These are phyloP conservation scores for Crepidodera aurea DNA, from an alignment of 2,888 invertebrate genomes.

Conservation along the genomic window DNA sequence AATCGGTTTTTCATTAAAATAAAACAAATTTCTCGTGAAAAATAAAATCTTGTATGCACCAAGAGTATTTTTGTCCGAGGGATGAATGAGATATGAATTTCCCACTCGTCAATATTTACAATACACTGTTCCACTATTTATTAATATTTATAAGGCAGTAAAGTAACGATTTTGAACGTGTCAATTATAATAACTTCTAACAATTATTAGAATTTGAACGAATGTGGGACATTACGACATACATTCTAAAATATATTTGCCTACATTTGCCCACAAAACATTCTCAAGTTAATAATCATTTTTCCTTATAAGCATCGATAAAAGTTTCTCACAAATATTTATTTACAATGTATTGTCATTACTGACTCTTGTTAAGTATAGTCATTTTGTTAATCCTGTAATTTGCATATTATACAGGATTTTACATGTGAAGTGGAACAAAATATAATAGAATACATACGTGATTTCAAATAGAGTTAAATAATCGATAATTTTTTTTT, in stretches of 20 bases:
- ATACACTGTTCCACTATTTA: too few species aligned
- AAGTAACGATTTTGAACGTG: background rate
- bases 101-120: too few species aligned
- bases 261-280: background rate
- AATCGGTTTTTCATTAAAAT: too few species aligned
- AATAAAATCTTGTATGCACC: too few species aligned
- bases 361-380: background rate
- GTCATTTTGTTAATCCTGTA: background rate
- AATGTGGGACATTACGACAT: slow-evolving; percentile 7
- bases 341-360: background rate
- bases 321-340: background rate
- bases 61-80: too few species aligned
- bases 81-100: too few species aligned
- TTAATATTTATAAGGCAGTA: too few species aligned
- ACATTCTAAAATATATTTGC: slow-evolving; percentile 6
- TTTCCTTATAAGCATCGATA: background rate
- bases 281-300: background rate
- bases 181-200: background rate
- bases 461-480: too few species aligned
- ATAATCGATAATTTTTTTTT: too few species aligned
- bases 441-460: too few species aligned
- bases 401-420: background rate
- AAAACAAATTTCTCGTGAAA: too few species aligned
- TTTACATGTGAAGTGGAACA: too few species aligned
- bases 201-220: background rate